Base-by-base conservation (phyloP, 2,797 vertebrate species). In the Anas bernieri region DNA sequence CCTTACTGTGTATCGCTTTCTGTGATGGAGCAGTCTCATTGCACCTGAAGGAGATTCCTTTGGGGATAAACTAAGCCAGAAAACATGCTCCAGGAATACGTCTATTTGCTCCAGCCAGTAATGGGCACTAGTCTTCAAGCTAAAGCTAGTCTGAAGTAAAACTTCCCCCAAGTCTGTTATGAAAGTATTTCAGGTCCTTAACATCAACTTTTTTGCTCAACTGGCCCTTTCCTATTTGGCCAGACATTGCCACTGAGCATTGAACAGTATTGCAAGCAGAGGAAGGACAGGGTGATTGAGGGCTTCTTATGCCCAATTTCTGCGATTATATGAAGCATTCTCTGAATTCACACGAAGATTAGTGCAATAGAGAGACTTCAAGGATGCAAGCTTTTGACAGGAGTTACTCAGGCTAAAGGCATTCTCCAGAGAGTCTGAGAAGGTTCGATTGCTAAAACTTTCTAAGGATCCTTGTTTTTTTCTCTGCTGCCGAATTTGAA, bases 341-440 rank as follows among this genome's bases (percentile, higher is more conserved):
- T 46, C 30, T 93, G 80, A 93, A 69, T 94, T 97, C 72, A 43
- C 8, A 1, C 77, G 89, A 86, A 94, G 16, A 31, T 93, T 68
- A 73, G 58, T 86, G 33, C 33, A 94, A 37, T 17, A 88, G 55
- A 93, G 83, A 91, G 9, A 14, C 50, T 96, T 95, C 73, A 91
- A 87, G 41, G 70, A 94, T 41, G 89, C 67, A 79, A 33, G 46
- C 11, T 63, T 94, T 92, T 95, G 77, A 94, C 33, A 80, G 83
- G 43, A 93, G 66, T 87, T 95, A 87, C 88, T 92, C 64, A 64
- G 77, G 59, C 74, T 92, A 93, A 95, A 89, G 28, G 74, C 28
- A 62, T 90, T 63, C 86, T 41, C 86, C 73, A 63, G 88, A 88
- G 16, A 83, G 7, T 56, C 12, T 63, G 48, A 66, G 70, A 87